Evolutionary conservation across 2,888 invertebrate genomes (phyloP).

Genomic region (Anoplius nigerrimus): DNA sequence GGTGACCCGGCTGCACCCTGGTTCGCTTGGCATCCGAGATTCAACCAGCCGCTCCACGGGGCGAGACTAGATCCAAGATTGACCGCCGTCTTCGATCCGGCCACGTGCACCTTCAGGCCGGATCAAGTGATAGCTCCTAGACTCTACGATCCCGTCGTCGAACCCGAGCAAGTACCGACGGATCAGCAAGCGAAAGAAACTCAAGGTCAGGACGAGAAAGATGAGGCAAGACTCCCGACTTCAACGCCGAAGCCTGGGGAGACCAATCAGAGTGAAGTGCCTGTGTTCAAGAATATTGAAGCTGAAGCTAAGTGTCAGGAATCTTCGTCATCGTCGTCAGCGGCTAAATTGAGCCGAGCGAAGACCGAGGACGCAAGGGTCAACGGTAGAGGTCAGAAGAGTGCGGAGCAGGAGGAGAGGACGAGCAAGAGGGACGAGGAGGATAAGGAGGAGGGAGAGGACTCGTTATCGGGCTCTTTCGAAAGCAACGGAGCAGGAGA

Average conservation of each 20-base stretch:
- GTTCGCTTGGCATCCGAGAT: conserved; percentile 71
- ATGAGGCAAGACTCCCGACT: conserved; percentile 37
- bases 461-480: conserved; percentile 42
- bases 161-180: conserved; percentile 4
- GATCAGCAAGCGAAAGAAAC: background rate
- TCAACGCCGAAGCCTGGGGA: conserved; percentile 23
- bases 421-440: background rate
- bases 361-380: conserved; percentile 14
- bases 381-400: background rate
- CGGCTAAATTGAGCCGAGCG: background rate
- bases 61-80: conserved; percentile 58
- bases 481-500: conserved; percentile 40
- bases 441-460: conserved; percentile 9
- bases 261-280: conserved; percentile 13
- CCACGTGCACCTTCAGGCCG: conserved; percentile 49
- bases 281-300: background rate
- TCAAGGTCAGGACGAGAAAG: conserved; percentile 44
- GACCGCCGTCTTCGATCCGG: conserved; percentile 58
- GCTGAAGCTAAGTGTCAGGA: conserved; percentile 24
- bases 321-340: too few relatives aligned
- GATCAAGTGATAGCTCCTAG: conserved; percentile 45
- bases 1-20: conserved; percentile 67
- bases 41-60: conserved; percentile 64
- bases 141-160: conserved; percentile 35
- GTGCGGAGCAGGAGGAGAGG: background rate